A percentile compares a stretch with the other conserved stretches of the same genome.
These are phyloP conservation scores for Lamproptera curius DNA, from an alignment of 2,888 invertebrate species.

Conservation along the genomic window DNA sequence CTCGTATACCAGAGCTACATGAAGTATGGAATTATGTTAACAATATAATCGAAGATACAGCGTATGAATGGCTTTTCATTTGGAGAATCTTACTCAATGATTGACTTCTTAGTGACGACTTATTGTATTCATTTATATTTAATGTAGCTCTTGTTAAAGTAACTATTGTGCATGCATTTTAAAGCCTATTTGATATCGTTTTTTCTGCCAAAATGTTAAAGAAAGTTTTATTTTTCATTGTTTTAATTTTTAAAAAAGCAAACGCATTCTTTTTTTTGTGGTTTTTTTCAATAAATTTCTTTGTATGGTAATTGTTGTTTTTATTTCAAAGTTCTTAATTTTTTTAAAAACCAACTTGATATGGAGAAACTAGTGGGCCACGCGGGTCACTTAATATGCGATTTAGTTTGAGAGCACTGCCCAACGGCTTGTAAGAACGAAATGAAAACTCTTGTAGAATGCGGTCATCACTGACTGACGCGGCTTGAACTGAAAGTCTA, in stretches of 20 bases:
- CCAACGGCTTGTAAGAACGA: neutral
- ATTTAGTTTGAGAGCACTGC: neutral
- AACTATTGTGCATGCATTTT: too few species aligned
- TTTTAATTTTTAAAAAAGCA: neutral
- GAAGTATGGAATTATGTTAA: too few species aligned
- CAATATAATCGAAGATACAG: too few species aligned
- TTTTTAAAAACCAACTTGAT: neutral
- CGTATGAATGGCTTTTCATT: too few species aligned
- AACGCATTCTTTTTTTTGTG: neutral
- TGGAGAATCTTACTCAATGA: too few species aligned
- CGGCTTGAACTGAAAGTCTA: constrained; percentile 27
- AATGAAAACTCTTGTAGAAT: neutral
- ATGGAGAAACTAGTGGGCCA: neutral
- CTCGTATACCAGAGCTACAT: too few species aligned
- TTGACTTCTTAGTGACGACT: too few species aligned
- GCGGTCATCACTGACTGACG: constrained; percentile 21
- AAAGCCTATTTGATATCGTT: neutral
- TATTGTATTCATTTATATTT: too few species aligned
- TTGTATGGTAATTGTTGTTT: neutral
- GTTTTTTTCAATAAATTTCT: neutral
- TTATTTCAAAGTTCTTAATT: neutral
- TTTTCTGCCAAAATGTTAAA: too few species aligned
- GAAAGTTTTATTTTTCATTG: too few species aligned
- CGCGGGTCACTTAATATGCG: neutral
- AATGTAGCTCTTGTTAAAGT: too few species aligned